These are phyloP conservation scores for Drosophila mercatorum DNA, from an alignment of 2,888 invertebrate species.

Conservation along the genomic window DNA sequence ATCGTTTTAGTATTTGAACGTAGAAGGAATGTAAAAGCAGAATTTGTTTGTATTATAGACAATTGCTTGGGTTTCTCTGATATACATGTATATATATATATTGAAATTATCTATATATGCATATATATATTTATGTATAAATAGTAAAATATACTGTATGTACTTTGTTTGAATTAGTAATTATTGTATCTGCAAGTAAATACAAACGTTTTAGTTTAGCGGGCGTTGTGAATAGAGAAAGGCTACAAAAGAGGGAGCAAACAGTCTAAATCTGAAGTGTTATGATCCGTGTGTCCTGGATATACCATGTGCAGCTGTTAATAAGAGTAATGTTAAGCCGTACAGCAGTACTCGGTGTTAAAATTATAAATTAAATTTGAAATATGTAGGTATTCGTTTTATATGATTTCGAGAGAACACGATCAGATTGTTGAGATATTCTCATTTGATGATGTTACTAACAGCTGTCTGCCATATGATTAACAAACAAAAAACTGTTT, in stretches of 20 bases:
- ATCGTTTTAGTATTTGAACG: constrained; percentile 60
- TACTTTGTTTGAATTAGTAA: constrained; percentile 77
- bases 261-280: constrained; percentile 26
- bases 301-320: constrained; percentile 10
- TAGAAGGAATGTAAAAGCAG: constrained; percentile 73
- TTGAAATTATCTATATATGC: constrained; percentile 34
- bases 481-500: neutral
- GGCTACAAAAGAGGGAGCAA: constrained; percentile 46
- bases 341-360: too few species aligned
- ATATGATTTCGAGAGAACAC: too few species aligned
- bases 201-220: constrained; percentile 78
- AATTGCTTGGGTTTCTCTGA: constrained; percentile 46
- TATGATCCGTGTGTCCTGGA: constrained; percentile 1
- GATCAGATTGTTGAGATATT: too few species aligned
- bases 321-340: too few species aligned
- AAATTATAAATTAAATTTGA: too few species aligned
- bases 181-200: constrained; percentile 83
- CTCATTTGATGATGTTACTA: neutral
- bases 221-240: constrained; percentile 37
- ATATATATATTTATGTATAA: constrained; percentile 28
- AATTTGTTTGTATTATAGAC: constrained; percentile 50
- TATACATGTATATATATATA: constrained; percentile 36
- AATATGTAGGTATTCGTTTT: too few species aligned
- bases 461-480: neutral
- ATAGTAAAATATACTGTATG: constrained; percentile 71